phyloP scores from a whole-genome alignment of 2,113 vertebrate genomes.

The Tichodroma muraria region DNA sequence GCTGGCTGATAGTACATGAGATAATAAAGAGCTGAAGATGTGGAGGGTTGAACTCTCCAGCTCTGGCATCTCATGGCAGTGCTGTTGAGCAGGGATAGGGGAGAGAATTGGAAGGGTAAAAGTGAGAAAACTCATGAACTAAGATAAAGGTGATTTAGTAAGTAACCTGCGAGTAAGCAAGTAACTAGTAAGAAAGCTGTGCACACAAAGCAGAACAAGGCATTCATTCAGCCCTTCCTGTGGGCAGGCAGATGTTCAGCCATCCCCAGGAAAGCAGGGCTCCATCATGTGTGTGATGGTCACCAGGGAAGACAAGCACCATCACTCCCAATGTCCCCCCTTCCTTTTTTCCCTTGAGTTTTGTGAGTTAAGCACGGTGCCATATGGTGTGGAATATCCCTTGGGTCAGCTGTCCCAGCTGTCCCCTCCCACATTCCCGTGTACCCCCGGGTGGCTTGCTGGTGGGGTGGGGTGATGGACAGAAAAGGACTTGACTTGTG shows the following conservation, averaged over 20 bases:
- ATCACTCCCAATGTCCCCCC: not conserved
- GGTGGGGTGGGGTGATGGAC: not conserved
- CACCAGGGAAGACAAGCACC: too few relatives aligned
- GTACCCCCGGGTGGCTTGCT: not conserved
- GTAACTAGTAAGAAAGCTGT: too few relatives aligned
- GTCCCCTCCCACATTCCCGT: not conserved
- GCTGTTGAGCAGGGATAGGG: not conserved
- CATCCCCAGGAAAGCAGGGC: not conserved
- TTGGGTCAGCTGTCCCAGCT: not conserved
- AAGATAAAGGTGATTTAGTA: not conserved
- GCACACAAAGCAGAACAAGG: not conserved
- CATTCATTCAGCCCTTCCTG: accelerated
- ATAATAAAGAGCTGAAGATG: not conserved
- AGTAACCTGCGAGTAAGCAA: too few relatives aligned
- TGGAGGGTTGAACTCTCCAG: not conserved
- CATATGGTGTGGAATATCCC: not conserved
- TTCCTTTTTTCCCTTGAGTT: not conserved
- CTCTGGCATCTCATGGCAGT: not conserved
- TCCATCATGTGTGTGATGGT: accelerated
- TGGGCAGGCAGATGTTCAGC: not conserved
- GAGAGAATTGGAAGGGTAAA: not conserved
- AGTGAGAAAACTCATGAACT: not conserved
- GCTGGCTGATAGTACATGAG: not conserved
- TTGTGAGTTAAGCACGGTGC: not conserved
- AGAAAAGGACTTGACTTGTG: not conserved